These are phyloP conservation scores for Chymomyza amoena DNA, from an alignment of 2,888 invertebrate genomes.

Conservation along the genomic window DNA sequence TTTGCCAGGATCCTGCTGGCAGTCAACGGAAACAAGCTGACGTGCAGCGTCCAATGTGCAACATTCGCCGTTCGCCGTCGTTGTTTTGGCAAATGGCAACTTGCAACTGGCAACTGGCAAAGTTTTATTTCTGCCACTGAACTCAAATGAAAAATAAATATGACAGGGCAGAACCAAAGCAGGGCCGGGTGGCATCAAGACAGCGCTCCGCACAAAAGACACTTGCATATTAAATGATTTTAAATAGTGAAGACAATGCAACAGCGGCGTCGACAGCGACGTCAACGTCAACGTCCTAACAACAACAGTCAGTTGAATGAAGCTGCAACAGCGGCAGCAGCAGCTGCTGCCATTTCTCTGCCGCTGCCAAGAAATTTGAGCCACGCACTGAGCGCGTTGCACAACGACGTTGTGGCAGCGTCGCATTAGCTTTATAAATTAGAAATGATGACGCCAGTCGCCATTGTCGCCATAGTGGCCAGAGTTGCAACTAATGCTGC, in stretches of 20 bases:
- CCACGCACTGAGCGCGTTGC: slow-evolving; percentile 22
- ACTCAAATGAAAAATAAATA: slow-evolving; percentile 72
- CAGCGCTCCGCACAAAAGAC: slow-evolving; percentile 55
- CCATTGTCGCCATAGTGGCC: slow-evolving; percentile 1
- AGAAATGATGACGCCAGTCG: slow-evolving; percentile 64
- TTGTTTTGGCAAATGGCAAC: slow-evolving; percentile 49
- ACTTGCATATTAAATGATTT: slow-evolving; percentile 73
- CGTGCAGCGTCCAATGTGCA: slow-evolving; percentile 55
- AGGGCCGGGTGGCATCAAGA: not conserved
- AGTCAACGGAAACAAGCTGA: slow-evolving; percentile 48
- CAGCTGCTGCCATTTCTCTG: not conserved
- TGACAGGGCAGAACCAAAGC: slow-evolving; percentile 52
- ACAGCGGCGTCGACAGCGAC: not conserved
- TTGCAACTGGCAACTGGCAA: slow-evolving; percentile 58
- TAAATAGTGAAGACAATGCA: slow-evolving; percentile 67
- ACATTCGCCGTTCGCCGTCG: slow-evolving; percentile 51
- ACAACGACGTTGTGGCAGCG: slow-evolving; percentile 46
- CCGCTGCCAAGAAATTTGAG: slow-evolving; percentile 16
- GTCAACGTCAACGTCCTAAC: not conserved
- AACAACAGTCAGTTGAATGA: too few relatives aligned
- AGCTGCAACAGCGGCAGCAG: not conserved
- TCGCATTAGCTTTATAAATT: slow-evolving; percentile 70
- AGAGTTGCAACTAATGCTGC: not conserved
- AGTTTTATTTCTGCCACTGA: slow-evolving; percentile 64
- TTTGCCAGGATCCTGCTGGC: not conserved